A percentile compares a stretch with the other conserved stretches of the same genome.
phyloP scores from a whole-genome alignment of 2,797 vertebrate genomes.

The Chloroceryle amazona region DNA sequence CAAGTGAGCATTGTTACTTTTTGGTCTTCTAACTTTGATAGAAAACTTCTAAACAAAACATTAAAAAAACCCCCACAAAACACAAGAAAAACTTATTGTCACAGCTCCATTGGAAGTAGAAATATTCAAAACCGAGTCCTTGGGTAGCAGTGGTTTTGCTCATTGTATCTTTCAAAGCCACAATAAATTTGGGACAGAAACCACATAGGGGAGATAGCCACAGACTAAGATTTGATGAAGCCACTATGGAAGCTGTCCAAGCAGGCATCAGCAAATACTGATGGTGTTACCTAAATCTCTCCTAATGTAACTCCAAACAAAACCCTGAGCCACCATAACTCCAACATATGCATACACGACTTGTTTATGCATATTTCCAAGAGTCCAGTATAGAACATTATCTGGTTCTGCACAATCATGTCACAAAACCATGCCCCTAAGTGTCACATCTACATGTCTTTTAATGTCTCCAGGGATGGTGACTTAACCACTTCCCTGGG shows the following conservation, averaged over 20 bases:
- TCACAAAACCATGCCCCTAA: neutral
- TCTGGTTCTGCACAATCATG: neutral
- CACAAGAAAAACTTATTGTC: neutral
- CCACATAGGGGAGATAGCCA: neutral
- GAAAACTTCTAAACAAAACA: neutral
- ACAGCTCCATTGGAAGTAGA: neutral
- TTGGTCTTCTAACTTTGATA: neutral
- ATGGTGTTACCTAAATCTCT: neutral
- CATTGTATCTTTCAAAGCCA: neutral
- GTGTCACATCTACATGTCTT: neutral
- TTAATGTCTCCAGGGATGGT: neutral
- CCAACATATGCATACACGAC: neutral
- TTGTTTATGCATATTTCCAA: neutral
- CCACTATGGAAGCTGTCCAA: neutral
- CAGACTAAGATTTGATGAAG: neutral
- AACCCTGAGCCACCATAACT: neutral
- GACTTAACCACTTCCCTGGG: neutral
- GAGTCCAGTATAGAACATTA: neutral
- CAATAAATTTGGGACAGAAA: neutral
- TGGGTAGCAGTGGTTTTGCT: neutral
- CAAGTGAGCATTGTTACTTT: neutral
- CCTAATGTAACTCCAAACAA: neutral
- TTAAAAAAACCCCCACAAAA: neutral
- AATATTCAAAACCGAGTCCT: neutral
- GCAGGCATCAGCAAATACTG: neutral